phyloP scores from a whole-genome alignment of 2,797 vertebrate species.

The Tinamus major region DNA sequence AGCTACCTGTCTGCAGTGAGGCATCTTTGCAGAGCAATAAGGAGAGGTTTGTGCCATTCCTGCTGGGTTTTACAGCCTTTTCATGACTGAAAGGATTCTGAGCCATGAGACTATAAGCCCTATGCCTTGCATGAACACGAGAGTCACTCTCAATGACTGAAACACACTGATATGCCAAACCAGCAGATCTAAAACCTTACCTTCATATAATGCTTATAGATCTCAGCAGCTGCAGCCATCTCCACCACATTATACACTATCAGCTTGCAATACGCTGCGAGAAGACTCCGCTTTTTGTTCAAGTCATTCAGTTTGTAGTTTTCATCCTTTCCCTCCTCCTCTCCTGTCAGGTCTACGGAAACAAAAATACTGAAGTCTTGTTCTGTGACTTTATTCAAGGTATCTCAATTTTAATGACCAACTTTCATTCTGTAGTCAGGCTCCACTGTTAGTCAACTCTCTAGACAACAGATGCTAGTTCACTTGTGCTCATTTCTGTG shows the following conservation, averaged over 20 bases:
- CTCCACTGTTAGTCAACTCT: neutral
- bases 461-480: neutral
- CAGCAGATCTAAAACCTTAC: constrained; percentile 71
- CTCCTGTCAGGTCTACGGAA: constrained; percentile 57
- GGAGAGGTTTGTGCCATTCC: neutral
- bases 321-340: constrained; percentile 61
- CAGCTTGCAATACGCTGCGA: constrained; percentile 91
- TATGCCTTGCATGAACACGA: neutral
- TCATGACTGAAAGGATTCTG: neutral
- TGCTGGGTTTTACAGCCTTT: neutral
- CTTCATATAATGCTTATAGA: constrained; percentile 91
- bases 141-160: neutral
- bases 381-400: constrained; percentile 18
- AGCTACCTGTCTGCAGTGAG: neutral
- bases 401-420: constrained; percentile 20
- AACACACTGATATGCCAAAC: neutral
- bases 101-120: neutral
- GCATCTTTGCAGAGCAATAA: neutral
- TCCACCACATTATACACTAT: constrained; percentile 87
- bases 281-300: constrained; percentile 84
- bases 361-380: constrained; percentile 12
- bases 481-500: neutral
- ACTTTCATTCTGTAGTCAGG: constrained; percentile 3
- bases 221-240: constrained; percentile 86
- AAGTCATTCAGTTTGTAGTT: constrained; percentile 81